Base-by-base conservation (phyloP, 1,140 invertebrate species). In the Chrysomallon squamiferum region DNA sequence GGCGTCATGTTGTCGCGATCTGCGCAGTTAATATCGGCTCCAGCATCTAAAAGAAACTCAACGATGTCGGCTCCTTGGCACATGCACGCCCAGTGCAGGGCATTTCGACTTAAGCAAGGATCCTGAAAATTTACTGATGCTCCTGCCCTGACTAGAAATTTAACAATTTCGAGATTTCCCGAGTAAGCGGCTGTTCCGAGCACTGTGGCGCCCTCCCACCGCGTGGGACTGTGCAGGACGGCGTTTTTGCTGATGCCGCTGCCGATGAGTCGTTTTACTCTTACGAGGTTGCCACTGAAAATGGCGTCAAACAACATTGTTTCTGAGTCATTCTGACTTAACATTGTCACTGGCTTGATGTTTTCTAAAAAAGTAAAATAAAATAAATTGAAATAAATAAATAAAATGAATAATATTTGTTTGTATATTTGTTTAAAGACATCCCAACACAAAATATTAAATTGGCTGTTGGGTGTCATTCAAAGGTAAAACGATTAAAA, bases 1-100 rank as follows among this genome's bases (percentile, higher is more conserved):
- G 79, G 78, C 11, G 79, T 77, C 22, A 78, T 69, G 41, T 73
- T 73, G 59, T 80, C 78, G 20, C 76, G 70, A 25, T 81, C 79
- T 1, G 62, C 38, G 45, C 60, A 67, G 47, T 81, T 81, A 15
- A 79, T 71, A 49, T 74, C 66, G 6, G 70, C 70, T 32, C 68
- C 66, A 9, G 59, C 45, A 30, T 58, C 27, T 32, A 76, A 32
- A 7, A 79, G 64, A n/a, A 69, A 65, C 20, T 66, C 45, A 11
- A 52, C 71, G n/a, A 72, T 61, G 2, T 65, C 54, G 6, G 62
- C 61, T 25, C 65, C 62, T 3, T 58, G 56, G 2, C 77, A 74
- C 45, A 76, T 70, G 50, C 74, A 69, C 9, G 77, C 74, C 77
- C 77, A 79, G 62, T 79, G 77, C 1, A 79, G 72, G 1, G 77